Percentiles rank a stretch among this genome's conserved stretches.
Conservation (phyloP, 1,140 invertebrate species). For the Pantala flavescens region DNA sequence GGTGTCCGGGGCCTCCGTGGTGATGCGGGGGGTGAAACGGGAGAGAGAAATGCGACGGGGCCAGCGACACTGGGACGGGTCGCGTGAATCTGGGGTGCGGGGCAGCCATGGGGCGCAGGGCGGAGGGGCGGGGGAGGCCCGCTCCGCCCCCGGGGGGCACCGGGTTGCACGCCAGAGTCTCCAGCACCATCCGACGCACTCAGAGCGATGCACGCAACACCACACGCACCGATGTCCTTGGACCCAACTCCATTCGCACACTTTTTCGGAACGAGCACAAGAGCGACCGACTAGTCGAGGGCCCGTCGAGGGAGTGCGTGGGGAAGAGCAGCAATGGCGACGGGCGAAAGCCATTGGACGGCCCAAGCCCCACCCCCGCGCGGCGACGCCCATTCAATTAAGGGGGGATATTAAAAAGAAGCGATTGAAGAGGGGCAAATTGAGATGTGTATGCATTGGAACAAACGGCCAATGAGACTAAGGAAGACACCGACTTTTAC, state of each 20-base stretch:
- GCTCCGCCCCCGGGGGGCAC: background rate
- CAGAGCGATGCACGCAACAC: background rate
- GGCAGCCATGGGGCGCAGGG: background rate
- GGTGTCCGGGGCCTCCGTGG: too few relatives aligned
- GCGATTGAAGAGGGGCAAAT: too few relatives aligned
- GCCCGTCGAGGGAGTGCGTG: background rate
- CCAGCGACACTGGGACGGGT: constrained; percentile 3
- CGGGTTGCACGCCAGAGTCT: constrained; percentile 3
- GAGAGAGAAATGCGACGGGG: background rate
- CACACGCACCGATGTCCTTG: background rate
- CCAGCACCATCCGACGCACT: constrained; percentile 11
- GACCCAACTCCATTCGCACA: too few relatives aligned
- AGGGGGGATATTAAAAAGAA: too few relatives aligned
- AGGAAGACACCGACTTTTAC: too few relatives aligned
- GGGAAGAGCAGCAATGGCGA: background rate
- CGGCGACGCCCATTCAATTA: too few relatives aligned
- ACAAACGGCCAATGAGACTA: too few relatives aligned
- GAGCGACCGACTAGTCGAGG: background rate
- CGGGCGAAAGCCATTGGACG: background rate
- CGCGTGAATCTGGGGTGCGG: constrained; percentile 3
- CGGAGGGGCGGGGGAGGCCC: background rate
- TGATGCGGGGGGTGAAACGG: background rate
- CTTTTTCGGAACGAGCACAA: too few relatives aligned
- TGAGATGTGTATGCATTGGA: too few relatives aligned
- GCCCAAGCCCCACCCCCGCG: background rate